A percentile compares a stretch with the other conserved stretches of the same genome.
Evolutionary conservation across 2,797 vertebrate species (phyloP).

Genomic region (Smutsia temminckii): DNA sequence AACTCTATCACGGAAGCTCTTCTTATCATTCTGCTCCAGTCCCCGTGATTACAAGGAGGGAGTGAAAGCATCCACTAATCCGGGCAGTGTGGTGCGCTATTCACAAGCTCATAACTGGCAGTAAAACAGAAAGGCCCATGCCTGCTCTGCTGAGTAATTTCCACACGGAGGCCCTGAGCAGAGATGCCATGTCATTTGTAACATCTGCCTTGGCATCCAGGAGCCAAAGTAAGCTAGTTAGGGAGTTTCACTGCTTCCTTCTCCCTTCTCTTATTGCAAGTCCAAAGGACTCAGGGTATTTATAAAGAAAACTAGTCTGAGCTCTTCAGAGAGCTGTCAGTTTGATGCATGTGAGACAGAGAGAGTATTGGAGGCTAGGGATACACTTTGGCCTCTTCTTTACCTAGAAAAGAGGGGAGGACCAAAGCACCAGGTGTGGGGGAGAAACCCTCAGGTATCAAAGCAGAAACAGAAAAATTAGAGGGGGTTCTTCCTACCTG

Average conservation of each 20-base stretch:
- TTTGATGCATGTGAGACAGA: constrained; percentile 32
- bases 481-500: background rate
- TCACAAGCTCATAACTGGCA: constrained; percentile 82
- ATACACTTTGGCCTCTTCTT: background rate
- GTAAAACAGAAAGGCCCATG: constrained; percentile 81
- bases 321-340: constrained; percentile 35
- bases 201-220: constrained; percentile 81
- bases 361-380: background rate
- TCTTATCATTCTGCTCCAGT: constrained; percentile 82
- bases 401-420: background rate
- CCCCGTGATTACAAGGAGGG: constrained; percentile 77
- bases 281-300: constrained; percentile 36
- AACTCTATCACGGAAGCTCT: constrained; percentile 71
- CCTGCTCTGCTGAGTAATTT: constrained; percentile 85
- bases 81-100: constrained; percentile 73
- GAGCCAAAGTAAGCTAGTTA: constrained; percentile 85
- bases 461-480: background rate
- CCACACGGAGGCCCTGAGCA: constrained; percentile 79
- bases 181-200: constrained; percentile 79
- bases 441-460: background rate
- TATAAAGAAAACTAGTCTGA: constrained; percentile 52
- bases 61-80: constrained; percentile 82
- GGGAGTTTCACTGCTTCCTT: constrained; percentile 72
- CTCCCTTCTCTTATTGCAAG: constrained; percentile 30
- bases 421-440: background rate